Evolutionary conservation across 1,140 invertebrate genomes (phyloP), one percentile per base, ranked within the genome.

Genomic region (Ericerus pela): DNA sequence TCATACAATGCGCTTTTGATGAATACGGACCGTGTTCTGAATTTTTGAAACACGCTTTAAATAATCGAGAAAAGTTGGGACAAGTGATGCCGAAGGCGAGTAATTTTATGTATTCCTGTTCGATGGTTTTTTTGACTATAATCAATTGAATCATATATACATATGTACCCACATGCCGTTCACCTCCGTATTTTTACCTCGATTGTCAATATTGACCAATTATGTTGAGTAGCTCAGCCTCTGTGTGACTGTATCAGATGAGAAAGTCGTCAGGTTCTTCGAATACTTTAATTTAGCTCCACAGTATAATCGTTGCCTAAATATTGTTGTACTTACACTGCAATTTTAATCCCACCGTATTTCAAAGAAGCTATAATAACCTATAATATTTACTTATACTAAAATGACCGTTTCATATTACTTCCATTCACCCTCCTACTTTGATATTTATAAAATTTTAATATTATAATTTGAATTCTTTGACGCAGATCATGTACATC

Each of bases 401-500:
- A 33, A 33, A 8, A n/a, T 33, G n/a, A n/a, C 8, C 8, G 8
- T 10, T n/a, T 10, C 8, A 33, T 10, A 33, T 33, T 10, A 33
- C 8, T 10, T 33, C 8, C n/a, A 10, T n/a, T 33, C 31, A 10
- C 31, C n/a, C n/a, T 8, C n/a, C 31, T 10, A n/a, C 31, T n/a
- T 10, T n/a, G 31, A 10, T 8, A 10, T 10, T 10, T 10, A 33
- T 33, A n/a, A 33, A 80, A 80, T 62, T 62, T 79, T 1, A 78
- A 78, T 53, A 73, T 77, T 0, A 79, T 74, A 2, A 78, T 74
- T 2, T 64, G 63, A 53, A 33, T 59, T 28, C 18, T 57, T 54
- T 52, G 26, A 52, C 59, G 30, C 63, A 76, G 73, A 28, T 79
- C 1, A 60, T 80, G 3, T 80, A 80, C 62, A 62, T 75, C 14